phyloP scores from a whole-genome alignment of 1,140 invertebrate genomes.

The Orius insidiosus region DNA sequence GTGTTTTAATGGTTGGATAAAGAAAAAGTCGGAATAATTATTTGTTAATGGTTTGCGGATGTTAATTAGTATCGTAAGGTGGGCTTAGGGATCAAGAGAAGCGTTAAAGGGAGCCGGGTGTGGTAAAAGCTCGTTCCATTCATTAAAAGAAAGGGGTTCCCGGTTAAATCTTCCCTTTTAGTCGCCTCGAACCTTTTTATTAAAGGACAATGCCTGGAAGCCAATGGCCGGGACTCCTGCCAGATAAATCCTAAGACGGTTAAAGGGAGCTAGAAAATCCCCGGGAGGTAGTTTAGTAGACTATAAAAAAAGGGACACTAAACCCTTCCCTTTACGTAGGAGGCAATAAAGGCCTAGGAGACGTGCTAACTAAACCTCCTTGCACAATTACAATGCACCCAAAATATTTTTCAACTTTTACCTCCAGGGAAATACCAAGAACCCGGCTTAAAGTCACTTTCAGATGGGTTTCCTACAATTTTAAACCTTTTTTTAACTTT shows the following conservation, averaged over 20 bases:
- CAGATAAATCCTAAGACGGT: not conserved
- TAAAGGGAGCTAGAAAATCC: constrained; percentile 1
- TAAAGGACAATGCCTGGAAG: not conserved
- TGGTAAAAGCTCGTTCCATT: not conserved
- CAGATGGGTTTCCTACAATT: too few relatives aligned
- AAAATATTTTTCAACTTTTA: too few relatives aligned
- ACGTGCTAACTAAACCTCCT: constrained; percentile 2
- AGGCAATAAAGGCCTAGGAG: constrained; percentile 1
- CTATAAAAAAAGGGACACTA: constrained; percentile 3
- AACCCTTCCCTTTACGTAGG: not conserved
- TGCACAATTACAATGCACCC: too few relatives aligned
- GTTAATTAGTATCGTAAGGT: too few relatives aligned
- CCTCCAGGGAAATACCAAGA: too few relatives aligned
- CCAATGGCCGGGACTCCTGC: not conserved
- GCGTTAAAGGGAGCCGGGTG: not conserved
- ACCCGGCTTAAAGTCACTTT: too few relatives aligned
- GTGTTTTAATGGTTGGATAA: too few relatives aligned
- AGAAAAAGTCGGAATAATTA: too few relatives aligned
- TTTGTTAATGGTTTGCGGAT: too few relatives aligned
- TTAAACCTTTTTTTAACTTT: too few relatives aligned
- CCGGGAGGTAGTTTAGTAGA: constrained; percentile 7
- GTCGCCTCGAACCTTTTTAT: not conserved
- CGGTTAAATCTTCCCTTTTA: not conserved
- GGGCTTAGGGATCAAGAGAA: too few relatives aligned
- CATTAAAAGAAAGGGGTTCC: constrained; percentile 4